Base-by-base conservation (phyloP, 2,888 invertebrate species). In the Penaeus monodon region DNA sequence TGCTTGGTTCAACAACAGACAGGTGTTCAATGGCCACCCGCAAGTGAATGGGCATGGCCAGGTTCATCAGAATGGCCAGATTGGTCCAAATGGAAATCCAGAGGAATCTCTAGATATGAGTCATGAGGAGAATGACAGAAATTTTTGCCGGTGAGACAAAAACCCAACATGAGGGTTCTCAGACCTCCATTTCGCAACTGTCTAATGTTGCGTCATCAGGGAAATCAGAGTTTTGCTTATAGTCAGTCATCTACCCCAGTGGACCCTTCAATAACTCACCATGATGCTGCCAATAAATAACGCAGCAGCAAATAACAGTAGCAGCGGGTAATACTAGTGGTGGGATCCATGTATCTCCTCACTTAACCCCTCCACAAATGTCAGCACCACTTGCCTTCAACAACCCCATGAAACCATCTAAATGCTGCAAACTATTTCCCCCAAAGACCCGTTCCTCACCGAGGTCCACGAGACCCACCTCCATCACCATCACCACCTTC, bases 151-250 rank as follows among this genome's bases (percentile, higher is more conserved):
- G 91, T 85, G 92, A 92, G 86, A 89, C 91, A 82, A 92, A 92
- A 73, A 64, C 89, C 89, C 22, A 91, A 91, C 84, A 90, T 90
- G 77, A 91, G 81, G 92, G 92, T 81, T 96, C 96, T 74, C 96
- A 96, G 91, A 95, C 96, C 81, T 96, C 96, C 1, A 96, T 96
- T 90, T 96, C 96, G 88, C 97, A 96, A 90, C 92, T 95, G 80
- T 95, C 95, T 38, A 95, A 95, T 90, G 95, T 95, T 17, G 96
- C 96, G 65, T 96, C 96, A 91, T 97, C 97, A 0, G 97, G 97
- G 12, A 97, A 97, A 97, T 92, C 97, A 97, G 93, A 97, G 97
- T 91, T 96, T 97, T 91, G 96, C 96, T 66, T 96, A 96, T 92
- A 96, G 96, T 92, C 96, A 96, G 92, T 96, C 96, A 90, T 96